These are phyloP conservation scores for Pristionchus entomophagus DNA, from an alignment of 2,888 invertebrate genomes.

Conservation along the genomic window DNA sequence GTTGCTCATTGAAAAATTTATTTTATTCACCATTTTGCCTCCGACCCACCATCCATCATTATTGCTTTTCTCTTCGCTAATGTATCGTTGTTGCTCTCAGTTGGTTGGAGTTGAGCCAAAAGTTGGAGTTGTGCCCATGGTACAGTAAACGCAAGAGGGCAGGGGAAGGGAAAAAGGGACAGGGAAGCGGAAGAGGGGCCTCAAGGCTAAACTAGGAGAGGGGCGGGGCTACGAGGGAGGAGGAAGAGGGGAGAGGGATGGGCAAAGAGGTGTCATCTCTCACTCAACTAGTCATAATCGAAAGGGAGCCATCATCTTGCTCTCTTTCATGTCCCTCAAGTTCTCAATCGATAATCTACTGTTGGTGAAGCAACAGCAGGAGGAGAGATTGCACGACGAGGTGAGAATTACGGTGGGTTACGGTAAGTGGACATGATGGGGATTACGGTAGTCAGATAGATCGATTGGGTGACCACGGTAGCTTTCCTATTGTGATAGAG, in stretches of 20 bases:
- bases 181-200: constrained; percentile 2
- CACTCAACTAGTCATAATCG: constrained; percentile 33
- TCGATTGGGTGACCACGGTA: background rate
- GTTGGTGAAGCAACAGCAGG: constrained; percentile 21
- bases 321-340: constrained; percentile 39
- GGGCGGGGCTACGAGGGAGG: background rate
- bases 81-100: no score
- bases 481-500: no score
- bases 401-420: background rate
- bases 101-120: no score
- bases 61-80: no score
- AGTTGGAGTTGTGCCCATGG: no score
- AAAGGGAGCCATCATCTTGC: background rate
- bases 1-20: no score
- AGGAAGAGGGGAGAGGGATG: background rate
- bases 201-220: constrained; percentile 14
- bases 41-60: no score
- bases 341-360: constrained; percentile 46
- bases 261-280: constrained; percentile 36
- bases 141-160: background rate
- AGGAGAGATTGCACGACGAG: background rate
- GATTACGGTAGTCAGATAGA: background rate
- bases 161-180: background rate
- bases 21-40: no score
- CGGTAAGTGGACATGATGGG: no score